A percentile compares a stretch with the other conserved stretches of the same genome.
Evolutionary conservation across 2,888 invertebrate species (phyloP).

Genomic region (Tenodera sinensis): DNA sequence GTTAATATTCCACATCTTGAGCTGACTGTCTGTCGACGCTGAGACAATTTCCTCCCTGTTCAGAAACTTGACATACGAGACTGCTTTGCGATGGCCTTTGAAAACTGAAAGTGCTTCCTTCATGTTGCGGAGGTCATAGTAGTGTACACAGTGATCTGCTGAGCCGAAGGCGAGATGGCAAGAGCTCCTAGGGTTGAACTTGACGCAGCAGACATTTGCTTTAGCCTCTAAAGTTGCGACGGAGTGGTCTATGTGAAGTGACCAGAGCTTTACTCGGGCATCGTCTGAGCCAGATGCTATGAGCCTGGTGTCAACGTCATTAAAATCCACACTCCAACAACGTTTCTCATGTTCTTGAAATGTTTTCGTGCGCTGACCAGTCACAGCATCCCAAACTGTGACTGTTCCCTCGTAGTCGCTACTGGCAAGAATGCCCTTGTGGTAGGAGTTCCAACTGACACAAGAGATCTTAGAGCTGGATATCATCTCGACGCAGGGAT

Average conservation of each 20-base stretch:
- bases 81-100: conserved; percentile 88
- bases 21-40: conserved; percentile 86
- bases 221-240: conserved; percentile 87
- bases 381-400: conserved; percentile 86
- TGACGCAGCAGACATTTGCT: conserved; percentile 94
- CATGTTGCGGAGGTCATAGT: conserved; percentile 86
- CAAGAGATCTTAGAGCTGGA: conserved; percentile 92
- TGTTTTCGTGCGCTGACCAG: conserved; percentile 68
- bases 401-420: conserved; percentile 94
- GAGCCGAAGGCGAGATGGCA: conserved; percentile 91
- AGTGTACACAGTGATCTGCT: conserved; percentile 96
- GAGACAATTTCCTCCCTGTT: conserved; percentile 83
- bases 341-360: conserved; percentile 91
- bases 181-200: conserved; percentile 80
- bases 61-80: conserved; percentile 89
- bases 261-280: conserved; percentile 89
- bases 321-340: conserved; percentile 96
- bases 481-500: conserved; percentile 87
- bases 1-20: conserved; percentile 87
- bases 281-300: conserved; percentile 93
- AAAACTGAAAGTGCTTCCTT: conserved; percentile 77
- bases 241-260: conserved; percentile 79
- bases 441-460: conserved; percentile 90
- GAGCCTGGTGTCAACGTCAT: conserved; percentile 81
- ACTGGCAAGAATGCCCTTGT: conserved; percentile 81